These are phyloP conservation scores for Mesochorus sp. DNA, from an alignment of 2,888 invertebrate genomes.

Conservation along the genomic window DNA sequence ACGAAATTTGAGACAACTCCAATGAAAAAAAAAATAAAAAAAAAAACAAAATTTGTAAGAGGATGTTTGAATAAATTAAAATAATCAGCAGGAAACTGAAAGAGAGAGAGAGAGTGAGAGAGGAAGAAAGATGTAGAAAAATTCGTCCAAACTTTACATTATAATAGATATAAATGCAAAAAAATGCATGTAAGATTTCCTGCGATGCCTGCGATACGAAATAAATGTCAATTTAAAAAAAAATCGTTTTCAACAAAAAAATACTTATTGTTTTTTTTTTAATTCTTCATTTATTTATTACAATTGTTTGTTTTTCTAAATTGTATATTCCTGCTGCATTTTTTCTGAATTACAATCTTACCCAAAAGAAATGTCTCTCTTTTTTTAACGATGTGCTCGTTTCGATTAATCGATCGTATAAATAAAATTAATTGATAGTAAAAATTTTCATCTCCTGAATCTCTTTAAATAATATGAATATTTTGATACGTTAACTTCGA, in stretches of 20 bases:
- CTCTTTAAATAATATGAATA: neutral
- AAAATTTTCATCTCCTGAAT: neutral
- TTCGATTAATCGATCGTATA: neutral
- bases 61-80: neutral
- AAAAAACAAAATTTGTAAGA: neutral
- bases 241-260: neutral
- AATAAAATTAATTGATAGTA: neutral
- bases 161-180: constrained; percentile 19
- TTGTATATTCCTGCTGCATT: too few relatives aligned
- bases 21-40: neutral
- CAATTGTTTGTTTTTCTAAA: too few relatives aligned
- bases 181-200: constrained; percentile 20
- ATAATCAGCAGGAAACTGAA: neutral
- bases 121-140: neutral
- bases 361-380: too few relatives aligned
- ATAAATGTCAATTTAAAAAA: constrained; percentile 44
- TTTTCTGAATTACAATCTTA: too few relatives aligned
- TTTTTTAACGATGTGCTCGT: too few relatives aligned
- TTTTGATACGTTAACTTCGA: too few relatives aligned
- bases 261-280: neutral
- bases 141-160: constrained; percentile 17
- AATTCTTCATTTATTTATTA: too few relatives aligned
- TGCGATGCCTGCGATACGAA: constrained; percentile 20
- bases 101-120: neutral
- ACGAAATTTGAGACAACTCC: neutral